phyloP scores from a whole-genome alignment of 2,113 vertebrate genomes.

The Actenoides lindsayi region DNA sequence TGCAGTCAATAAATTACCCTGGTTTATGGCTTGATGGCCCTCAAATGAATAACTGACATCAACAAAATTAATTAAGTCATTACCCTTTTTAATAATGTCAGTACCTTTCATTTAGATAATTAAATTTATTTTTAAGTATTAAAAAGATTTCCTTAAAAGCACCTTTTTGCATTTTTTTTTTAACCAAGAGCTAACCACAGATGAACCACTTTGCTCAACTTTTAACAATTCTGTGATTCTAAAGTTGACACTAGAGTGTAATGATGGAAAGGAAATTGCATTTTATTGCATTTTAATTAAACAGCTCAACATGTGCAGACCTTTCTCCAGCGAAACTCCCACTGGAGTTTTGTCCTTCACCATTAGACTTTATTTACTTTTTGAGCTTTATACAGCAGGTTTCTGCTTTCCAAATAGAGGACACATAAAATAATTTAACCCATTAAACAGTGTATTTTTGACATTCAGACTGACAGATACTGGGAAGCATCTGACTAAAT shows the following conservation, averaged over 20 bases:
- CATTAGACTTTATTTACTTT: background rate
- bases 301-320: background rate
- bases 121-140: background rate
- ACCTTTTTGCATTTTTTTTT: background rate
- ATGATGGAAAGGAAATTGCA: background rate
- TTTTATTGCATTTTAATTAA: constrained; percentile 38
- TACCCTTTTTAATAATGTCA: background rate
- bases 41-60: constrained; percentile 33
- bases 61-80: constrained; percentile 22
- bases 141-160: background rate
- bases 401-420: background rate
- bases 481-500: background rate
- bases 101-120: background rate
- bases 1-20: constrained; percentile 43
- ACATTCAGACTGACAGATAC: background rate
- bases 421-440: background rate
- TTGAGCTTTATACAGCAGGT: background rate
- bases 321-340: background rate
- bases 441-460: background rate
- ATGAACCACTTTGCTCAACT: background rate
- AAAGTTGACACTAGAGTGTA: background rate
- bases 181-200: background rate
- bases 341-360: background rate
- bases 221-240: background rate
- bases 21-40: background rate